Evolutionary conservation across 2,113 vertebrate genomes (phyloP).

Genomic region (Lanius ludovicianus): DNA sequence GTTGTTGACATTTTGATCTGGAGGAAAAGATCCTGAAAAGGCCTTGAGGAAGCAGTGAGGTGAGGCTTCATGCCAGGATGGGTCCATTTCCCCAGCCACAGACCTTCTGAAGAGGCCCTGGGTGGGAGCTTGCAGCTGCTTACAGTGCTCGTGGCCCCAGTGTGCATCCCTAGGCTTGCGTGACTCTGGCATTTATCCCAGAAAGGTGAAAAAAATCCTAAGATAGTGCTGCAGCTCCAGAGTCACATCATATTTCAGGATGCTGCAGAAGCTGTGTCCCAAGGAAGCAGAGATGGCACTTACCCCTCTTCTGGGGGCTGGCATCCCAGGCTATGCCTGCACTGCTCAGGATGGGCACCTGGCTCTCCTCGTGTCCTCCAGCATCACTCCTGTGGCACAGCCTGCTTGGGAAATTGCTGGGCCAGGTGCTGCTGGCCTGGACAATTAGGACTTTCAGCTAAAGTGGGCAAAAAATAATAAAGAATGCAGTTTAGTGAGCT

Average conservation of each 20-base stretch:
- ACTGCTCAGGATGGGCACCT: accelerated
- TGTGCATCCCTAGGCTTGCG: accelerated
- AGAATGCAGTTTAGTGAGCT: background rate
- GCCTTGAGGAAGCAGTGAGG: background rate
- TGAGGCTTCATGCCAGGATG: background rate
- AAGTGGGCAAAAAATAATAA: background rate
- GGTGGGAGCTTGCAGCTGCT: accelerated
- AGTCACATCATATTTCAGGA: accelerated
- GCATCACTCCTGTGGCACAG: accelerated
- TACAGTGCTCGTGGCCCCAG: accelerated
- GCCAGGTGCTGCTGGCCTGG: background rate
- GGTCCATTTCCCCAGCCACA: background rate
- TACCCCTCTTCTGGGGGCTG: background rate
- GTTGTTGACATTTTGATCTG: background rate
- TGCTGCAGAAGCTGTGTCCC: background rate
- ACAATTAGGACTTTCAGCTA: background rate
- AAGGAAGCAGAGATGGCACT: background rate
- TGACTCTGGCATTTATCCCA: background rate
- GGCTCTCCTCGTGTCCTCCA: accelerated
- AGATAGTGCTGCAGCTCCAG: background rate
- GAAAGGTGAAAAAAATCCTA: background rate
- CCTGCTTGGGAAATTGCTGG: background rate
- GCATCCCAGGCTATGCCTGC: accelerated
- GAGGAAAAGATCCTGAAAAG: background rate
- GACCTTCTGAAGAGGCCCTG: background rate